Evolutionary conservation across 1,140 invertebrate genomes (phyloP).

Genomic region (Berghia stephanieae): DNA sequence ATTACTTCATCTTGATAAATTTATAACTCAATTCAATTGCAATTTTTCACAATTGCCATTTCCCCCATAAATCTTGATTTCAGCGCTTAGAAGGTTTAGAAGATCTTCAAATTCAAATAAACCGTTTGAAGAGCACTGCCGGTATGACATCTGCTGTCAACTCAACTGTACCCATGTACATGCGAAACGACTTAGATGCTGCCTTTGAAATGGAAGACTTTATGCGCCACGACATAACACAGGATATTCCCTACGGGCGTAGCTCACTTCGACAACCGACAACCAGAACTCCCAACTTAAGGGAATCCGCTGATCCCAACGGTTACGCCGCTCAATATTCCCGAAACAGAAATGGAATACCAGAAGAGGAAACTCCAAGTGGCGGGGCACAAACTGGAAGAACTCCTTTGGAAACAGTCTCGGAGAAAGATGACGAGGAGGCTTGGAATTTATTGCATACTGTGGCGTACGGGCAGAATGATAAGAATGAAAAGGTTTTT

Average conservation of each 20-base stretch:
- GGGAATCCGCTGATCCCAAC: too few relatives aligned
- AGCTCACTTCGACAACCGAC: neutral
- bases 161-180: conserved; percentile 34
- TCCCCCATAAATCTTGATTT: conserved; percentile 28
- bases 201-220: conserved; percentile 37
- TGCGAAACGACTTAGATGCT: conserved; percentile 40
- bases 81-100: conserved; percentile 53
- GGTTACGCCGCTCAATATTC: conserved; percentile 13
- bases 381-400: neutral
- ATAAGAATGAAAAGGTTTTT: conserved; percentile 10
- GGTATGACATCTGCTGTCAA: conserved; percentile 30
- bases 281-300: conserved; percentile 16
- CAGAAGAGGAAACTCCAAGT: neutral
- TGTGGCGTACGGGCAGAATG: neutral
- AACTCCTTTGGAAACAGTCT: neutral
- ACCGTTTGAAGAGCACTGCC: conserved; percentile 43
- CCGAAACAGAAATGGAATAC: neutral
- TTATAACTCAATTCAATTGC: neutral
- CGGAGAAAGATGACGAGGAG: neutral
- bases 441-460: neutral
- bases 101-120: conserved; percentile 52
- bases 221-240: conserved; percentile 19
- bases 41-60: neutral
- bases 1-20: conserved; percentile 1
- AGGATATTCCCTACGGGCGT: conserved; percentile 23